Evolutionary conservation across 2,888 invertebrate genomes (phyloP).

Genomic region (Dexiosoma caninum): DNA sequence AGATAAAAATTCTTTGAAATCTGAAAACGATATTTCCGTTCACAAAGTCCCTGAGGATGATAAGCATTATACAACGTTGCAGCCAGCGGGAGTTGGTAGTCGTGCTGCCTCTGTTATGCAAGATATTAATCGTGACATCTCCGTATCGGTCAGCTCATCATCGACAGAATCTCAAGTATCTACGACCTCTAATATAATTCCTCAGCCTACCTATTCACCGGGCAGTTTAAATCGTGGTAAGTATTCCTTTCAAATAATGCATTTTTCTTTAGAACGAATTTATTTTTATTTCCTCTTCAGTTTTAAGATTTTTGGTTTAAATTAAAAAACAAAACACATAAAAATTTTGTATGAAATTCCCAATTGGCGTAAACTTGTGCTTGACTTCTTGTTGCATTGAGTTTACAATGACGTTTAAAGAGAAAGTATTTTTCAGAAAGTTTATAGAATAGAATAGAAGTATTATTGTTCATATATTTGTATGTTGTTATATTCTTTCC

Average conservation of each 20-base stretch:
- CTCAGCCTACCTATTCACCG: slow-evolving; percentile 84
- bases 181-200: slow-evolving; percentile 76
- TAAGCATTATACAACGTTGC: slow-evolving; percentile 92
- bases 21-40: slow-evolving; percentile 23
- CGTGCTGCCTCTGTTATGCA: slow-evolving; percentile 89
- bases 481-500: neutral
- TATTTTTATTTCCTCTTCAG: slow-evolving; percentile 40
- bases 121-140: slow-evolving; percentile 85
- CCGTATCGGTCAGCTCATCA: slow-evolving; percentile 80
- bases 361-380: slow-evolving; percentile 72
- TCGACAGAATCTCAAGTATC: slow-evolving; percentile 74
- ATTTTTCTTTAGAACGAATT: slow-evolving; percentile 47
- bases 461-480: neutral
- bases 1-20: slow-evolving; percentile 33
- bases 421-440: neutral
- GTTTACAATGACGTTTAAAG: slow-evolving; percentile 67
- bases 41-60: slow-evolving; percentile 72
- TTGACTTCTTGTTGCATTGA: slow-evolving; percentile 77
- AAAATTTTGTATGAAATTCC: slow-evolving; percentile 24
- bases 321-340: too few relatives aligned
- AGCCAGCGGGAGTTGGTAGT: slow-evolving; percentile 89
- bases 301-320: slow-evolving; percentile 35
- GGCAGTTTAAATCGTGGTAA: slow-evolving; percentile 88
- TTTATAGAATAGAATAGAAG: neutral
- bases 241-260: slow-evolving; percentile 67